Conservation (phyloP, 2,888 invertebrate species). For the Teinopalpus imperialis region DNA sequence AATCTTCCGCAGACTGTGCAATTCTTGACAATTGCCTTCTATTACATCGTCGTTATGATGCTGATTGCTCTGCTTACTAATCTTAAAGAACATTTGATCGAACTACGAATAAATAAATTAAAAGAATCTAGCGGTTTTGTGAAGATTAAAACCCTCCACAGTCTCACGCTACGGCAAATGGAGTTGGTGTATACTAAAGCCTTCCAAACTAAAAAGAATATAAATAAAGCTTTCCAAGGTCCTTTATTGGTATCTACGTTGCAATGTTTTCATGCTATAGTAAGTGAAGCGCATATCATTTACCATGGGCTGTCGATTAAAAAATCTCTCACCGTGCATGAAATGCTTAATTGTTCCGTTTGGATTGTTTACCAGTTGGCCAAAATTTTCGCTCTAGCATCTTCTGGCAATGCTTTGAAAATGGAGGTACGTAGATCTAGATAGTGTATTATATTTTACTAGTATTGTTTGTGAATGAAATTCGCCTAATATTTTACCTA, state of each 20-base stretch:
- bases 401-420: constrained; percentile 52
- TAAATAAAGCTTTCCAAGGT: constrained; percentile 56
- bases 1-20: constrained; percentile 59
- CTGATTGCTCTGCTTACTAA: constrained; percentile 45
- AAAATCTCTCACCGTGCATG: constrained; percentile 42
- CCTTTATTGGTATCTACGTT: constrained; percentile 51
- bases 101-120: constrained; percentile 31
- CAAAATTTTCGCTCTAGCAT: constrained; percentile 54
- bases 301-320: constrained; percentile 53
- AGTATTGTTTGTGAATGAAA: no score
- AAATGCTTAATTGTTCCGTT: constrained; percentile 52
- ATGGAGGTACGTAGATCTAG: constrained; percentile 52
- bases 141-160: constrained; percentile 36
- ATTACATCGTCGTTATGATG: constrained; percentile 50
- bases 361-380: constrained; percentile 63
- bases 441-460: no score
- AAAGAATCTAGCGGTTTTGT: constrained; percentile 32
- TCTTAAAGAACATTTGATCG: constrained; percentile 41
- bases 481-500: no score
- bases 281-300: constrained; percentile 61
- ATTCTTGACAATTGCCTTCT: constrained; percentile 48
- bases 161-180: constrained; percentile 45
- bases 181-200: constrained; percentile 51
- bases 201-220: constrained; percentile 47
- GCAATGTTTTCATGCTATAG: constrained; percentile 63